These are phyloP conservation scores for Cladopsammia gracilis DNA, from an alignment of 64 coral and sea anemone species.

Conservation along the genomic window DNA sequence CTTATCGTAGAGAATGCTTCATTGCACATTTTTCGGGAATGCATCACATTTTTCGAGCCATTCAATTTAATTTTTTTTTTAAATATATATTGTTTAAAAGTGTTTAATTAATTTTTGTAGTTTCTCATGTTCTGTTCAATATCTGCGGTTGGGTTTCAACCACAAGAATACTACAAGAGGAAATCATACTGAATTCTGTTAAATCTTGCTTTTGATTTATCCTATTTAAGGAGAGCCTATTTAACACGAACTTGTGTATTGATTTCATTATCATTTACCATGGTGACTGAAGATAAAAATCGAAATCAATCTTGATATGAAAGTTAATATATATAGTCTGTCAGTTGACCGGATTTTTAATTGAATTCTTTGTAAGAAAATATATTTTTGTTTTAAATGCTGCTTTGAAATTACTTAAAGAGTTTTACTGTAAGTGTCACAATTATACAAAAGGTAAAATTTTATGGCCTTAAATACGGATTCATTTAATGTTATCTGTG, in stretches of 20 bases:
- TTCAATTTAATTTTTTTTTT: neutral
- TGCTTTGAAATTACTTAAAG: too few species aligned
- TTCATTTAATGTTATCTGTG: too few species aligned
- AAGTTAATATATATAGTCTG: too few species aligned
- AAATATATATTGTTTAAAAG: neutral
- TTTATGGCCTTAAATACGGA: too few species aligned
- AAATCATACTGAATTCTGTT: neutral
- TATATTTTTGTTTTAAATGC: neutral
- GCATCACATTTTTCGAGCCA: neutral
- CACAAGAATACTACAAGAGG: neutral
- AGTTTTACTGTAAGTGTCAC: too few species aligned
- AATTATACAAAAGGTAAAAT: too few species aligned
- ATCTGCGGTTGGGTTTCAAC: neutral
- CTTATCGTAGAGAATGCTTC: neutral
- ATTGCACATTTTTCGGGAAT: neutral
- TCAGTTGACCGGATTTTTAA: neutral
- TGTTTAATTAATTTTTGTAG: conserved; percentile 6
- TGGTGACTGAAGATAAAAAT: neutral
- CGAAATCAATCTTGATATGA: too few species aligned
- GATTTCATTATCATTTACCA: too few species aligned
- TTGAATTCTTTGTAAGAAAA: neutral
- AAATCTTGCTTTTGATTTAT: neutral
- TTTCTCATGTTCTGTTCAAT: neutral
- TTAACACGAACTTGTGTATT: too few species aligned
- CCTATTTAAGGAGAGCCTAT: neutral